A percentile compares a stretch with the other conserved stretches of the same genome.
Evolutionary conservation across 1,140 invertebrate genomes (phyloP).

Genomic region (Drosophila ambigua): DNA sequence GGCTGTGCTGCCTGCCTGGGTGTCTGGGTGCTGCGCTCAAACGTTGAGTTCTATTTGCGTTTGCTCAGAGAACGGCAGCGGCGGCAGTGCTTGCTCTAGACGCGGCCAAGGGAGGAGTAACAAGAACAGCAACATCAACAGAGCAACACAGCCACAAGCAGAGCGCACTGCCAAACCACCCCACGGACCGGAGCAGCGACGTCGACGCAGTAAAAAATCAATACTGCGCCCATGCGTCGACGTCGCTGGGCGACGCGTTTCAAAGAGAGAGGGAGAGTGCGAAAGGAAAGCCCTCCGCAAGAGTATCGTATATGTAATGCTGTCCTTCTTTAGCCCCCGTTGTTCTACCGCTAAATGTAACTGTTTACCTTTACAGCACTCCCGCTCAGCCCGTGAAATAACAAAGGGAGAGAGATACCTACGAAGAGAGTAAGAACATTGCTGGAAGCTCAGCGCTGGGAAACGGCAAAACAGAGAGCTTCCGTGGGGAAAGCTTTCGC

Average conservation of each 20-base stretch:
- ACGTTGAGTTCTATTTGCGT: constrained; percentile 74
- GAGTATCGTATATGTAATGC: no score
- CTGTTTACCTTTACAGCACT: no score
- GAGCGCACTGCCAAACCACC: constrained; percentile 72
- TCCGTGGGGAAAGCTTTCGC: constrained; percentile 22
- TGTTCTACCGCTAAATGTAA: no score
- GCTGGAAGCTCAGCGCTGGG: constrained; percentile 27
- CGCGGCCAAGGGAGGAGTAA: constrained; percentile 19
- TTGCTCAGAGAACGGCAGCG: constrained; percentile 67
- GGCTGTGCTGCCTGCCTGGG: constrained; percentile 46
- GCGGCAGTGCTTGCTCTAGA: constrained; percentile 13
- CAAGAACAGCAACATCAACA: constrained; percentile 7
- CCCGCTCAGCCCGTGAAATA: no score
- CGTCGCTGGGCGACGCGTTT: constrained; percentile 45
- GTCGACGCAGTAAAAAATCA: constrained; percentile 82
- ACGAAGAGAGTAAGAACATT: constrained; percentile 22
- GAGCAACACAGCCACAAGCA: background rate
- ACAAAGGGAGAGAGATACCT: constrained; percentile 4
- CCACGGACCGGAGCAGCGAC: constrained; percentile 76
- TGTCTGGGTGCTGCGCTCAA: constrained; percentile 39
- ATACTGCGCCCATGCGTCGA: constrained; percentile 83
- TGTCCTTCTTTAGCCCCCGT: no score
- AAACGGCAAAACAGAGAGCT: constrained; percentile 32
- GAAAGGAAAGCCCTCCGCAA: no score
- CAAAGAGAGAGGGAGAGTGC: background rate